Evolutionary conservation across 2,113 vertebrate genomes (phyloP).

Genomic region (Mastomys coucha): DNA sequence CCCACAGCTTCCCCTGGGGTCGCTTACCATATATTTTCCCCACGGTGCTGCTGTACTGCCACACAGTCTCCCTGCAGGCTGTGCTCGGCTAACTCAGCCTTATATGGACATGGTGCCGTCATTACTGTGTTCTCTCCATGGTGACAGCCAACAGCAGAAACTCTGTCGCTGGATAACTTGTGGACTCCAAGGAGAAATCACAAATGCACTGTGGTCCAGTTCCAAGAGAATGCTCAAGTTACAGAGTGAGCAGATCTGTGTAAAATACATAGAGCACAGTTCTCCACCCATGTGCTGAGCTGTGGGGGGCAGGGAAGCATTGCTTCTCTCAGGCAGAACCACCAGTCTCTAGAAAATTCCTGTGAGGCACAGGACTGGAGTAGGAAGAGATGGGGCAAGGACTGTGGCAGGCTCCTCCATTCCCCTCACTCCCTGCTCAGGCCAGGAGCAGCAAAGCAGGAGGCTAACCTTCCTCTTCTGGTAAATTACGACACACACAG

Average conservation of each 20-base stretch:
- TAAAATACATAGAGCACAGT: neutral
- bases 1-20: constrained; percentile 75
- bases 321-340: neutral
- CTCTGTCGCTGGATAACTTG: constrained; percentile 53
- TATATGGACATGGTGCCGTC: constrained; percentile 70
- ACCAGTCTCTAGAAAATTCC: neutral
- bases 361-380: neutral
- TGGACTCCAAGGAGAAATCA: constrained; percentile 48
- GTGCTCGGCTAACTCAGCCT: constrained; percentile 47
- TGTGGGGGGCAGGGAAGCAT: neutral
- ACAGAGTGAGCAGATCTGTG: neutral
- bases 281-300: neutral
- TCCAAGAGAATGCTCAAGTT: constrained; percentile 22
- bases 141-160: constrained; percentile 70
- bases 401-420: too few relatives aligned
- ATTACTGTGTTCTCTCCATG: constrained; percentile 35
- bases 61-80: constrained; percentile 7
- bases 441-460: neutral
- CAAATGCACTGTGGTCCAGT: neutral
- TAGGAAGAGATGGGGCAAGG: accelerated
- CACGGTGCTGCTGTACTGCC: neutral
- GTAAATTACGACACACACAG: neutral
- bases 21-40: constrained; percentile 34
- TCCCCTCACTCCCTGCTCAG: accelerated
- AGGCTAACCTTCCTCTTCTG: neutral